phyloP scores from a whole-genome alignment of 2,797 vertebrate species.

The Ctenopoma multispine region DNA sequence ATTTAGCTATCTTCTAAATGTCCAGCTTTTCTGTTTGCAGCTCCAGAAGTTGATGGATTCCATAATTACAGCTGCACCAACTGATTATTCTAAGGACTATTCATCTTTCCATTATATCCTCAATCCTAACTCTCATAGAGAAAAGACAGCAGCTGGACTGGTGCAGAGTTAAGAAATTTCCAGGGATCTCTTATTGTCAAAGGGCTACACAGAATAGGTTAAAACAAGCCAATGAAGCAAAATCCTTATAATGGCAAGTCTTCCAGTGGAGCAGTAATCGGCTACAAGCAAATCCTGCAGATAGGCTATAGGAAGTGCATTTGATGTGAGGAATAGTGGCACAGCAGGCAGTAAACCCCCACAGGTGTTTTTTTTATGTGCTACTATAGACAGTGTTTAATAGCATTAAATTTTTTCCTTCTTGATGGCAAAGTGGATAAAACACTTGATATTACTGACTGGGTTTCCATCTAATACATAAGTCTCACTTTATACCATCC shows the following conservation, averaged over 20 bases:
- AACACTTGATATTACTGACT: slow-evolving; percentile 21
- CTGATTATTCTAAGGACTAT: slow-evolving; percentile 40
- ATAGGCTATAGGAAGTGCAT: slow-evolving; percentile 43
- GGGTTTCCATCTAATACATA: slow-evolving; percentile 22
- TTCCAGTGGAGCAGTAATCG: slow-evolving; percentile 53
- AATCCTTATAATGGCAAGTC: slow-evolving; percentile 49
- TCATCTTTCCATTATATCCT: slow-evolving; percentile 55
- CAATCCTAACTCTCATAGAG: slow-evolving; percentile 31
- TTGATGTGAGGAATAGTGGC: slow-evolving; percentile 48
- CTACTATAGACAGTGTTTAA: not conserved
- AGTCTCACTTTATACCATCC: slow-evolving; percentile 26
- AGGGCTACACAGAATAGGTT: slow-evolving; percentile 49
- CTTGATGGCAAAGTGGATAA: not conserved
- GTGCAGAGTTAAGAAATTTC: slow-evolving; percentile 39
- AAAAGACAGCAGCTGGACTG: slow-evolving; percentile 9
- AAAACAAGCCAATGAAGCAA: slow-evolving; percentile 49
- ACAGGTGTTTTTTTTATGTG: slow-evolving; percentile 16
- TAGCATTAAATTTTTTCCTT: not conserved
- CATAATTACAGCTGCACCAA: slow-evolving; percentile 50
- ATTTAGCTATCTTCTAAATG: slow-evolving; percentile 43
- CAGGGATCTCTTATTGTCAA: slow-evolving; percentile 44
- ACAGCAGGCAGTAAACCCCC: slow-evolving; percentile 45
- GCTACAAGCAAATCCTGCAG: slow-evolving; percentile 56
- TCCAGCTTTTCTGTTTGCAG: slow-evolving; percentile 47
- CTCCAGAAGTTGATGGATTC: slow-evolving; percentile 57